phyloP scores from a whole-genome alignment of 2,113 vertebrate genomes.

The Peromyscus polionotus region DNA sequence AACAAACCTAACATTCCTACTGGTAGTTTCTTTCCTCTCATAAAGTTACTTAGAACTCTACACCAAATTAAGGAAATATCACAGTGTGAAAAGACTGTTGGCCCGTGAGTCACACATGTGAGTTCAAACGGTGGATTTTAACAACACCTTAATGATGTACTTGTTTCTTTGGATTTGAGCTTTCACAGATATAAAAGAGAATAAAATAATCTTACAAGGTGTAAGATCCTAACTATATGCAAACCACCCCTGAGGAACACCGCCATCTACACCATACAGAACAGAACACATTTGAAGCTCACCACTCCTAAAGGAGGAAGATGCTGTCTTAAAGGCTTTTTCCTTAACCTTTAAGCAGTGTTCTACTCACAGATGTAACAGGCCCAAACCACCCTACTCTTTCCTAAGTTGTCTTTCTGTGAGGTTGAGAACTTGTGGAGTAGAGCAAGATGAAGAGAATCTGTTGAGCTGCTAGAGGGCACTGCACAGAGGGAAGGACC shows the following conservation, averaged over 20 bases:
- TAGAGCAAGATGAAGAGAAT: background rate
- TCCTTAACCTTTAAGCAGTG: background rate
- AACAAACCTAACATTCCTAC: background rate
- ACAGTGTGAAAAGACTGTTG: background rate
- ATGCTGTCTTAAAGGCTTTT: background rate
- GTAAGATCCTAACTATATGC: background rate
- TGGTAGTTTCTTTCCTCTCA: background rate
- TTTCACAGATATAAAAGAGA: constrained; percentile 13
- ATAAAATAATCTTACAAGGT: background rate
- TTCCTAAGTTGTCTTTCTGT: background rate
- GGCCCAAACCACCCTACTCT: background rate
- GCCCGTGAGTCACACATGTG: background rate
- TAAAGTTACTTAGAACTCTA: background rate
- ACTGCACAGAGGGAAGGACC: background rate
- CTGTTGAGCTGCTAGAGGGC: background rate
- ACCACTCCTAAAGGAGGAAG: background rate
- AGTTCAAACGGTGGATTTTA: constrained; percentile 28
- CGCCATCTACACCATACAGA: background rate
- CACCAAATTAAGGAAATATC: background rate
- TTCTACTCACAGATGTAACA: background rate
- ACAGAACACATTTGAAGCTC: constrained; percentile 29
- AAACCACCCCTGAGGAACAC: background rate
- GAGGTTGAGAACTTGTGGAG: constrained; percentile 4
- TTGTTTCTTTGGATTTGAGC: constrained; percentile 35
- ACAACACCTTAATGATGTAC: background rate